These are phyloP conservation scores for Cerastis leucographa DNA, from an alignment of 2,888 invertebrate genomes.

Conservation along the genomic window DNA sequence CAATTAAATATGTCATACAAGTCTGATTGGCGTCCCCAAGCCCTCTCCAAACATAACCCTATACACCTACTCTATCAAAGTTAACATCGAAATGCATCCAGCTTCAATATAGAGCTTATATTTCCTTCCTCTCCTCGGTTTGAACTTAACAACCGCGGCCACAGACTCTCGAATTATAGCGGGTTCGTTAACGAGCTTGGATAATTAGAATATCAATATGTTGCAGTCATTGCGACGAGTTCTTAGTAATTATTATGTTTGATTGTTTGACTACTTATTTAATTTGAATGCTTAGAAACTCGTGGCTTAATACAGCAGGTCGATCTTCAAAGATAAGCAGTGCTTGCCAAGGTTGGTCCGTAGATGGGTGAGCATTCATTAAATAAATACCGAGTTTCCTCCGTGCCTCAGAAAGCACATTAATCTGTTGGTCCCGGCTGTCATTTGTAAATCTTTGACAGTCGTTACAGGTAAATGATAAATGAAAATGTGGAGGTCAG, in stretches of 20 bases:
- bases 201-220: slow-evolving; percentile 47
- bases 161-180: slow-evolving; percentile 37
- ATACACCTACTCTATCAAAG: slow-evolving; percentile 27
- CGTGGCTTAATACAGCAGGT: background rate
- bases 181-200: slow-evolving; percentile 45
- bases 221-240: slow-evolving; percentile 8
- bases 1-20: slow-evolving; percentile 42
- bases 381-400: background rate
- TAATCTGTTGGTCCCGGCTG: background rate
- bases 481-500: background rate
- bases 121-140: slow-evolving; percentile 53
- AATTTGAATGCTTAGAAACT: background rate
- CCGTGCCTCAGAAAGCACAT: background rate
- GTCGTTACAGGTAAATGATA: background rate
- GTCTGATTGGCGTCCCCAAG: slow-evolving; percentile 32
- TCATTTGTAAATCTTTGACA: background rate
- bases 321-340: background rate
- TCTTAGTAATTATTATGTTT: slow-evolving; percentile 2
- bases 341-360: background rate
- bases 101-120: slow-evolving; percentile 40
- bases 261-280: background rate
- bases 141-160: slow-evolving; percentile 46
- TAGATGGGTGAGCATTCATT: background rate
- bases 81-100: slow-evolving; percentile 44
- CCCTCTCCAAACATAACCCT: background rate